A percentile compares a stretch with the other conserved stretches of the same genome.
phyloP scores from a whole-genome alignment of 2,888 invertebrate species.

The Trissolcus brochymenae region DNA sequence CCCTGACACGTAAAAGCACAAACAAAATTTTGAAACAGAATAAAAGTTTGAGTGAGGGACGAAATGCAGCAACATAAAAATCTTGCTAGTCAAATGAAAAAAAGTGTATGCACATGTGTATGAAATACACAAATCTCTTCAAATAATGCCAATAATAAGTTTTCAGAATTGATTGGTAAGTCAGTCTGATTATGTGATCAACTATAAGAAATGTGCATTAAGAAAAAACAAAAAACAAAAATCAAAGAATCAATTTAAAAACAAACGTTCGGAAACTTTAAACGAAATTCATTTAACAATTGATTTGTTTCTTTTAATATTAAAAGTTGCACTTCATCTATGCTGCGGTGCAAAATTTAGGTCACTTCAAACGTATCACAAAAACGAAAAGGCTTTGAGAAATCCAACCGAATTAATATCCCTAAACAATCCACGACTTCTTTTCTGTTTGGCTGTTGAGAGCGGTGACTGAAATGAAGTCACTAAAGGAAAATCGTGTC shows the following conservation, averaged over 20 bases:
- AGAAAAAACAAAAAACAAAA: too few relatives aligned
- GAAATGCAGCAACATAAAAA: too few relatives aligned
- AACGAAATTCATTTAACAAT: background rate
- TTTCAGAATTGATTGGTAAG: too few relatives aligned
- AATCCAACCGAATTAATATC: conserved; percentile 32
- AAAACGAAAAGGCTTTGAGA: conserved; percentile 16
- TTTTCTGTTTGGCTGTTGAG: conserved; percentile 12
- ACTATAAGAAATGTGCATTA: too few relatives aligned
- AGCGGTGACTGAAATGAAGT: conserved; percentile 10
- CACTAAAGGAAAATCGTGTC: conserved; percentile 33
- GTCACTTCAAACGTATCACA: conserved; percentile 18
- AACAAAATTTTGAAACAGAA: too few relatives aligned
- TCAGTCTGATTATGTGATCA: too few relatives aligned
- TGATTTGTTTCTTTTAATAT: conserved; percentile 6
- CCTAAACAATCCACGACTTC: conserved; percentile 22
- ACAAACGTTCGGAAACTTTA: background rate
- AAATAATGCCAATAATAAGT: too few relatives aligned
- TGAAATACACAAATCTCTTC: too few relatives aligned
- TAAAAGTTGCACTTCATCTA: conserved; percentile 6
- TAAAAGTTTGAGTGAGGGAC: too few relatives aligned
- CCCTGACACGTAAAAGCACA: too few relatives aligned
- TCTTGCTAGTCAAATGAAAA: too few relatives aligned
- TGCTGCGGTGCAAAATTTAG: conserved; percentile 15
- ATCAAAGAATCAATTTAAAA: background rate
- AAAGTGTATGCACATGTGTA: too few relatives aligned